A percentile compares a stretch with the other conserved stretches of the same genome.
phyloP scores from a whole-genome alignment of 2,888 invertebrate species.

The Leptogaster cylindrica region DNA sequence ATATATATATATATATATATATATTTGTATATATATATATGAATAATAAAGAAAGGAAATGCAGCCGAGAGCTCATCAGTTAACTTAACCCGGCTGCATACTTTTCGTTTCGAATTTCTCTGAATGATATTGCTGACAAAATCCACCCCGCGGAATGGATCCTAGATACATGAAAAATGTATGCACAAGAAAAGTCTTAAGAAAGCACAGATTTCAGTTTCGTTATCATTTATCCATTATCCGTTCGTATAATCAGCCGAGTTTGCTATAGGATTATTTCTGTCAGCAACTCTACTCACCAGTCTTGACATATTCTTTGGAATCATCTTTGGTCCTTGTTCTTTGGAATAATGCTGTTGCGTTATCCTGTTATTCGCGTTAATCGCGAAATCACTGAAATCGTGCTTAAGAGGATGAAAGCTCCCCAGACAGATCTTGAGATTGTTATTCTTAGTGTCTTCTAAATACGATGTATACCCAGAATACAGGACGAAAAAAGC shows the following conservation, averaged over 20 bases:
- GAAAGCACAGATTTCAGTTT: constrained; percentile 20
- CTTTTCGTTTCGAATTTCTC: neutral
- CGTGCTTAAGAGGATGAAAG: constrained; percentile 41
- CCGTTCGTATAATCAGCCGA: constrained; percentile 28
- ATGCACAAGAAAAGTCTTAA: constrained; percentile 16
- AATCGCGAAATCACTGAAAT: constrained; percentile 39
- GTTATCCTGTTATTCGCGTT: constrained; percentile 32
- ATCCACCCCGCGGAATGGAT: neutral
- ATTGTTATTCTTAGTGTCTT: constrained; percentile 27
- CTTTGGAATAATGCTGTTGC: constrained; percentile 21
- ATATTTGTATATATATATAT: no score
- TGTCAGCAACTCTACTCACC: constrained; percentile 1
- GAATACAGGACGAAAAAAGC: neutral
- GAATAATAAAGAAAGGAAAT: no score
- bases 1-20: no score
- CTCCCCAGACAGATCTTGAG: constrained; percentile 29
- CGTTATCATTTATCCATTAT: constrained; percentile 36
- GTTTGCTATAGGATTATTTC: neutral
- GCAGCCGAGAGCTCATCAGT: neutral
- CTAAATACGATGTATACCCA: no score
- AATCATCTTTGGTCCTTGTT: constrained; percentile 19
- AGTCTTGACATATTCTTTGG: constrained; percentile 26
- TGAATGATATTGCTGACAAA: neutral
- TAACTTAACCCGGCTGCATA: neutral
- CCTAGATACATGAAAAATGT: constrained; percentile 4